A percentile compares a stretch with the other conserved stretches of the same genome.
Evolutionary conservation across 2,113 vertebrate genomes (phyloP).

Genomic region (Apeltes quadracus): DNA sequence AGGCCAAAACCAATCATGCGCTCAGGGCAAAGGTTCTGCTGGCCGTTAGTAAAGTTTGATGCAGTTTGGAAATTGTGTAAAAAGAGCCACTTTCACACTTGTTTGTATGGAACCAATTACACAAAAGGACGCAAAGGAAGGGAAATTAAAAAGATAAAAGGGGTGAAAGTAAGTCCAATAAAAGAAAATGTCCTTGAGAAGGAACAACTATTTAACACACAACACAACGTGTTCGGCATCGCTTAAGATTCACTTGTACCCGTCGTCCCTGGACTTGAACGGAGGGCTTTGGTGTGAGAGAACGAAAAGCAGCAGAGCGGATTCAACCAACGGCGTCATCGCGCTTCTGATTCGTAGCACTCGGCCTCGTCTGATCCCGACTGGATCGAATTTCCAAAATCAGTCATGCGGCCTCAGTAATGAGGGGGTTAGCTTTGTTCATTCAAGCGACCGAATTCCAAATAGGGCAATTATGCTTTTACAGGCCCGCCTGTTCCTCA

Average conservation of each 20-base stretch:
- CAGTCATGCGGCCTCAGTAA: constrained; percentile 46
- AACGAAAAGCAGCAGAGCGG: constrained; percentile 43
- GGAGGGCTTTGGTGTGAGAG: constrained; percentile 24
- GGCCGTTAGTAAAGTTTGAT: background rate
- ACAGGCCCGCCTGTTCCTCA: constrained; percentile 6
- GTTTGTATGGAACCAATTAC: background rate
- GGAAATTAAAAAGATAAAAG: background rate
- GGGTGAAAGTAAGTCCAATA: background rate
- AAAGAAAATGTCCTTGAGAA: constrained; percentile 1
- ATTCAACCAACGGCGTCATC: constrained; percentile 40
- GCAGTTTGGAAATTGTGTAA: background rate
- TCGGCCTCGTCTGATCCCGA: constrained; percentile 27
- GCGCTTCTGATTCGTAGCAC: constrained; percentile 40
- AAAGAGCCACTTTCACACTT: background rate
- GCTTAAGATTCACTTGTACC: constrained; percentile 50
- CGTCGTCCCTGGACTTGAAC: constrained; percentile 56
- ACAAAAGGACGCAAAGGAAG: background rate
- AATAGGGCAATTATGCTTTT: constrained; percentile 23
- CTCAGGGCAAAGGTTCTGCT: background rate
- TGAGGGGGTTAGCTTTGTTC: constrained; percentile 46
- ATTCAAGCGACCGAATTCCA: background rate
- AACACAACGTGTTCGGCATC: constrained; percentile 30
- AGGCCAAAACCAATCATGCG: background rate
- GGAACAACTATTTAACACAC: background rate
- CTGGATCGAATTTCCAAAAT: constrained; percentile 37